These are phyloP conservation scores for Chouioia cunea DNA, from an alignment of 2,888 invertebrate genomes.

Conservation along the genomic window DNA sequence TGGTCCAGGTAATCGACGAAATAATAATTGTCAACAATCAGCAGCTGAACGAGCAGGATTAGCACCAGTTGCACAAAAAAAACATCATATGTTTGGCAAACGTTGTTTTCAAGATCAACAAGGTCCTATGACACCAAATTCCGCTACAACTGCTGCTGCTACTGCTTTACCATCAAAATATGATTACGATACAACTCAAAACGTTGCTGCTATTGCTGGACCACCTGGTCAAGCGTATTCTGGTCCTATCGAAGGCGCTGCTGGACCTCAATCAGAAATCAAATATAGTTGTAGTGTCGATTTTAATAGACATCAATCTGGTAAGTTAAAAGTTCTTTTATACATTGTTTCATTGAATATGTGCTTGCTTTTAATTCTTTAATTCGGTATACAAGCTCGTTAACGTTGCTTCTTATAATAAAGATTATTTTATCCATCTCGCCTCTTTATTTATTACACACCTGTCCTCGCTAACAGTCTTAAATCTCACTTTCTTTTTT, in stretches of 20 bases:
- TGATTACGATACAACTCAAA: constrained; percentile 70
- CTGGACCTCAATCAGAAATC: constrained; percentile 72
- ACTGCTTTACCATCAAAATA: constrained; percentile 71
- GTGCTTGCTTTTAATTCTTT: too few relatives aligned
- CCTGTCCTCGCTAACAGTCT: not conserved
- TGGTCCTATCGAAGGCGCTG: constrained; percentile 69
- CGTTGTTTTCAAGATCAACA: constrained; percentile 80
- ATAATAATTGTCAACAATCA: not conserved
- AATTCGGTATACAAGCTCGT: too few relatives aligned
- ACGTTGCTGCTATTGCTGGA: constrained; percentile 60
- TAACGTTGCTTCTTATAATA: too few relatives aligned
- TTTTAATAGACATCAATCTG: constrained; percentile 71
- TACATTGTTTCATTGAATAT: too few relatives aligned
- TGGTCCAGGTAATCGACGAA: not conserved
- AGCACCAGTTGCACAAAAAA: constrained; percentile 85
- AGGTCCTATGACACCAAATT: constrained; percentile 55
- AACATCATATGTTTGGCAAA: constrained; percentile 93
- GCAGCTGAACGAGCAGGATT: constrained; percentile 30
- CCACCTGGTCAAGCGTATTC: constrained; percentile 67
- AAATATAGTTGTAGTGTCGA: constrained; percentile 80
- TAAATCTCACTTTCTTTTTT: not conserved
- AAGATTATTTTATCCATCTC: too few relatives aligned
- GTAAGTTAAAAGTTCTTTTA: too few relatives aligned
- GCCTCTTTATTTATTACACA: too few relatives aligned
- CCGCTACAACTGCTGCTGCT: too few relatives aligned